These are phyloP conservation scores for Beroe ovata DNA, from an alignment of 37 sponge, comb jelly and placozoan genomes.

Conservation along the genomic window DNA sequence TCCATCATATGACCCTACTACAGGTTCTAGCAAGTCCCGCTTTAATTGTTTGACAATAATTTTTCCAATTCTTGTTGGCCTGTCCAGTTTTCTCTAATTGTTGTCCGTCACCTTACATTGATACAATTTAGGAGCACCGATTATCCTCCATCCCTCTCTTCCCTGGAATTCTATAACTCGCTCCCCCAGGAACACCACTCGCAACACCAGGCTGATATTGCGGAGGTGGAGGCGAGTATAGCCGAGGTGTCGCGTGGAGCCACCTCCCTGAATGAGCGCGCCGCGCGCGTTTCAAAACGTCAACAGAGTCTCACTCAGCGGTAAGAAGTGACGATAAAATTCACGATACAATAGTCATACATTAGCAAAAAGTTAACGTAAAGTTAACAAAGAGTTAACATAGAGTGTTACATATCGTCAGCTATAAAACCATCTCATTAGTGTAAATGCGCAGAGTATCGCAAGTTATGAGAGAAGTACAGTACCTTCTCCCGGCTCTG, in stretches of 20 bases:
- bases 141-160: too few species aligned
- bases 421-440: too few species aligned
- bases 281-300: constrained; percentile 13
- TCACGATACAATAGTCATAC: background rate
- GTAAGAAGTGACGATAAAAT: constrained; percentile 13
- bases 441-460: constrained; percentile 60
- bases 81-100: background rate
- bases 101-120: too few species aligned
- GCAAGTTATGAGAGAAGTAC: constrained; percentile 25
- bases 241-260: background rate
- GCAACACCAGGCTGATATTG: background rate
- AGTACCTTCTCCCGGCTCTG: constrained; percentile 35
- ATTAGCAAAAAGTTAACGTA: background rate
- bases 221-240: background rate
- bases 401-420: too few species aligned
- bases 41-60: background rate
- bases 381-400: too few species aligned
- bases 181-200: constrained; percentile 10
- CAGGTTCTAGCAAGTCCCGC: constrained; percentile 4
- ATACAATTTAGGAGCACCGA: too few species aligned
- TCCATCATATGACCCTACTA: constrained; percentile 46
- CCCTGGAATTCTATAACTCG: too few species aligned
- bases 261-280: background rate
- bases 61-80: background rate
- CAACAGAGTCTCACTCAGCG: constrained; percentile 2